phyloP scores from a whole-genome alignment of 2,113 vertebrate genomes.

The Oceanodroma tethys region DNA sequence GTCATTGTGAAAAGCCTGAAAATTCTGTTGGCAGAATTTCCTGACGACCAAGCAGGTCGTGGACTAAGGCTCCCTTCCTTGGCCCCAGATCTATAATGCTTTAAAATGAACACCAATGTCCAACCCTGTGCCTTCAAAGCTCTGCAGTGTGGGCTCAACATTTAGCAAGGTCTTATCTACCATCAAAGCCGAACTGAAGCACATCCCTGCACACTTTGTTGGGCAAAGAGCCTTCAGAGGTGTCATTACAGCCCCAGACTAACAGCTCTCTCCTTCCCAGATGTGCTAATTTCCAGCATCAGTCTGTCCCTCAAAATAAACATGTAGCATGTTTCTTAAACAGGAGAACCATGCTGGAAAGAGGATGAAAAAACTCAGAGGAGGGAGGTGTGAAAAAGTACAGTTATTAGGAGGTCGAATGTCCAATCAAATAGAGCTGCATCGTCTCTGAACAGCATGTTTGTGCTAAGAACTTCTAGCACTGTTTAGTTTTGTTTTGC shows the following conservation, averaged over 20 bases:
- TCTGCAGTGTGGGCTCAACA: background rate
- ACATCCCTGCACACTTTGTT: background rate
- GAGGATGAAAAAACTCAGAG: background rate
- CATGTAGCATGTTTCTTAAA: background rate
- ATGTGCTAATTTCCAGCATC: background rate
- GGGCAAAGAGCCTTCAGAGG: background rate
- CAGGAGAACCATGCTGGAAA: background rate
- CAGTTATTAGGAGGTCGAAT: background rate
- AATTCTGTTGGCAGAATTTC: background rate
- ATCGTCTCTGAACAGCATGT: background rate
- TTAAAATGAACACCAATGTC: background rate
- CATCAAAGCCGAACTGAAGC: background rate
- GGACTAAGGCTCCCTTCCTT: background rate
- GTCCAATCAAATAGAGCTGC: too few species aligned
- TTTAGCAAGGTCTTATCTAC: background rate
- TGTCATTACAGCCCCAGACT: background rate
- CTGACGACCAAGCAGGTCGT: background rate
- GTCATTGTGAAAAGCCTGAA: background rate
- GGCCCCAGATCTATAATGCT: background rate
- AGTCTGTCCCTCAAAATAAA: background rate
- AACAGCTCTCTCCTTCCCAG: background rate
- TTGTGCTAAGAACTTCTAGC: slow-evolving; percentile 56
- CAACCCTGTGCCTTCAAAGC: background rate
- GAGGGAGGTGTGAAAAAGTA: background rate
- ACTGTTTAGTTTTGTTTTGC: slow-evolving; percentile 73